Evolutionary conservation across 2,888 invertebrate species (phyloP), one percentile per base, ranked within the genome.

Genomic region (Phyllotreta striolata): DNA sequence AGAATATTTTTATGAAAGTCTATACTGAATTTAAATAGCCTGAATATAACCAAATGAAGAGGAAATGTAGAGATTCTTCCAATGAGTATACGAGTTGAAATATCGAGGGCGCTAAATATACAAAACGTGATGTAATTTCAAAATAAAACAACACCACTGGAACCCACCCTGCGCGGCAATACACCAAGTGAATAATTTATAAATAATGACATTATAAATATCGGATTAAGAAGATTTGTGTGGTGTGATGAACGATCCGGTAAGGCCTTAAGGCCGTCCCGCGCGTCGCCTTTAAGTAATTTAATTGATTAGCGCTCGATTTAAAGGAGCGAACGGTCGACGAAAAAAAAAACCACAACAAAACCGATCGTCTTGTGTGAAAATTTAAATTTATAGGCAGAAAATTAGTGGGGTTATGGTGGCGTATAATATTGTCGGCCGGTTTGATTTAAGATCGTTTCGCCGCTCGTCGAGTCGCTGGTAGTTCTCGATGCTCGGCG

Each of bases 161-260:
- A 49, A 9, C 49, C 49, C 12, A 10, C 49, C 39, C 49, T 49
- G 49, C 6, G 10, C 10, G 61, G 60, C 34, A 41, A 59, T 59
- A 59, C 67, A 70, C 60, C 70, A 73, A 72, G 76, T 80, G 80
- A 80, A 80, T 80, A 81, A 81, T 81, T 81, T 81, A 81, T 80
- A 80, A 80, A 80, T 81, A 81, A 81, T 81, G 79, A 79, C 76
- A 78, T 76, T 78, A 81, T 81, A 81, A 81, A 81, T 81, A 80
- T 77, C 77, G 80, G 81, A 81, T 81, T 81, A 81, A 79, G 76
- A 78, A 79, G 80, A 80, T 80, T 81, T 80, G 80, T 80, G 79
- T 79, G 78, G 80, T 80, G 78, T 79, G 80, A 80, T 81, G 79
- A 79, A 81, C 80, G 75, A 76, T 10, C 10, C 34, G 34, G 24